Base-by-base conservation (phyloP, 2,113 vertebrate species). In the Entosphenus tridentatus region DNA sequence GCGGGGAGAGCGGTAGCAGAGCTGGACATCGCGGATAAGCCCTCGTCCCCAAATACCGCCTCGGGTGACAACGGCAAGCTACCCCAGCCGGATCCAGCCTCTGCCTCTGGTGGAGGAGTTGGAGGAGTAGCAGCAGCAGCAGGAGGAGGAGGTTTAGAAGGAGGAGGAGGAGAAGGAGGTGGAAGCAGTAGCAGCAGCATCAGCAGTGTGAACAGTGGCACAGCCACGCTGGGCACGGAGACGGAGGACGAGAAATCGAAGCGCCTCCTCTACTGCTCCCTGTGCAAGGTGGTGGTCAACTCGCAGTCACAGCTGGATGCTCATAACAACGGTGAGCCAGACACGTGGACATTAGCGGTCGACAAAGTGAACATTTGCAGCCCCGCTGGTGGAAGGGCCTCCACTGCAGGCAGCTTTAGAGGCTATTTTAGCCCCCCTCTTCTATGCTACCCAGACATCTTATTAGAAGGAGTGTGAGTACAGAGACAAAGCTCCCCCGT, bases 201-300 rank as follows among this genome's bases (percentile, higher is more conserved):
- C 21, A 21, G n/a, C 62, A 65, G n/a, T 9, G 62, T 16, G 62
- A 65, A 21, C n/a, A 65, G 62, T 11, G 62, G n/a, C n/a, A 21
- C n/a, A 9, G 10, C 21, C 21, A 21, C 62, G n/a, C n/a, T 16
- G 62, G 62, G 21, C 1, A 56, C 74, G 0, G 92, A 97, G 78
- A 89, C 92, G 0, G 93, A 98, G 76, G 88, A 96, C 73, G 89
- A 93, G 74, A 96, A 98, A 75, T 90, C 92, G 6, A 83, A 85
- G 9, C 78, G 93, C 14, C 82, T 98, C 9, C 88, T 98, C 12
- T 98, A 98, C 80, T 98, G 93, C 78, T 95, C 93, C 9, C 86
- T 98, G 75, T 98, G 93, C 83, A 95, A 95, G 78, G 90, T 97
- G 58, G 89, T 89, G 55, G 93, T 96, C 77, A 98, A 98, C 83